Percentiles rank a stretch among this genome's conserved stretches.
phyloP scores from a whole-genome alignment of 2,888 invertebrate species.

The Lasioglossum vierecki region DNA sequence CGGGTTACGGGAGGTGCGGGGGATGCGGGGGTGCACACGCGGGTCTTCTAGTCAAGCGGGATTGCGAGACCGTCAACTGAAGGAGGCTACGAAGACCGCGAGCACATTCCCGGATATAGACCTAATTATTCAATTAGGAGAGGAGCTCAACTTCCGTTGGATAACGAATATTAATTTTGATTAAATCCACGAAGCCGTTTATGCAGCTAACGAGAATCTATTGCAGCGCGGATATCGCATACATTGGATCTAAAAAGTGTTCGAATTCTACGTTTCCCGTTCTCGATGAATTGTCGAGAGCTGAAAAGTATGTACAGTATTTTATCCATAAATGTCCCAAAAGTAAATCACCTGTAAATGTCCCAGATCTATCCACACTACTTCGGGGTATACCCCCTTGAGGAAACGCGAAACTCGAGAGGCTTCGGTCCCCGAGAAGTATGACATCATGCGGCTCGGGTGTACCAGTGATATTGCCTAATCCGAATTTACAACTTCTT shows the following conservation, averaged over 20 bases:
- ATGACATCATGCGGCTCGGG: too few species aligned
- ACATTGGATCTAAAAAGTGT: not conserved
- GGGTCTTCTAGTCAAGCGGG: conserved; percentile 8
- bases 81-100: not conserved
- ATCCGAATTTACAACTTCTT: too few species aligned
- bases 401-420: too few species aligned
- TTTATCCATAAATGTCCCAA: too few species aligned
- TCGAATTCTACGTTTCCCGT: not conserved
- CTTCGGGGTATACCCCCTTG: too few species aligned
- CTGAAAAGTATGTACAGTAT: too few species aligned
- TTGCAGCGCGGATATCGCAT: not conserved
- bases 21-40: not conserved
- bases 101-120: not conserved
- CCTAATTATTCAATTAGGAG: not conserved
- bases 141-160: not conserved
- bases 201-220: not conserved
- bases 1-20: too few species aligned
- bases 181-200: not conserved
- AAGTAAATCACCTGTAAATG: too few species aligned
- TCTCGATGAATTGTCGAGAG: not conserved
- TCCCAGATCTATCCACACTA: too few species aligned
- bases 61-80: not conserved
- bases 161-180: not conserved
- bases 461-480: too few species aligned
- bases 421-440: too few species aligned